A percentile compares a stretch with the other conserved stretches of the same genome.
phyloP scores from a whole-genome alignment of 2,113 vertebrate genomes.

The Chinchilla lanigera region DNA sequence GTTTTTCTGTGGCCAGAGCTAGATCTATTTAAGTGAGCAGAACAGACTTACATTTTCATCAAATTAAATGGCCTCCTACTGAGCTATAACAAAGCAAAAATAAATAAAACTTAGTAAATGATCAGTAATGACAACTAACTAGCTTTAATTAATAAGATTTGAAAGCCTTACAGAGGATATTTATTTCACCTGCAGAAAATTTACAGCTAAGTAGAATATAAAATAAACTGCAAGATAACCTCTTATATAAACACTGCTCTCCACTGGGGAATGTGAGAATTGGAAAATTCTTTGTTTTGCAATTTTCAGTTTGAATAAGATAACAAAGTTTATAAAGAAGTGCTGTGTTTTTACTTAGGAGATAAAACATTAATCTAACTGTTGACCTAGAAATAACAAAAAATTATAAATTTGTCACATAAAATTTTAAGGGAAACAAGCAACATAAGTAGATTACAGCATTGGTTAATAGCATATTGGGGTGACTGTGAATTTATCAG shows the following conservation, averaged over 20 bases:
- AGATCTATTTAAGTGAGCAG: background rate
- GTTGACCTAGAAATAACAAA: constrained; percentile 75
- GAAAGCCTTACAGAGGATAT: constrained; percentile 58
- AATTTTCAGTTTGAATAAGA: constrained; percentile 68
- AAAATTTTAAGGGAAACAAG: constrained; percentile 62
- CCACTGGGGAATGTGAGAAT: constrained; percentile 13
- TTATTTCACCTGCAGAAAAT: constrained; percentile 51
- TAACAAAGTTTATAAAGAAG: constrained; percentile 76
- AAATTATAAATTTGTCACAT: constrained; percentile 77
- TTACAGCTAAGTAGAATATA: constrained; percentile 14
- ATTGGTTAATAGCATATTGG: background rate
- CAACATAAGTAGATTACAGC: background rate
- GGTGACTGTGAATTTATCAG: background rate
- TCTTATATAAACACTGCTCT: constrained; percentile 52
- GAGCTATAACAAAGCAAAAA: constrained; percentile 68
- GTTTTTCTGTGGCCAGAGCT: constrained; percentile 29
- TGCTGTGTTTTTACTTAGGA: constrained; percentile 62
- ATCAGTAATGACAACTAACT: constrained; percentile 66
- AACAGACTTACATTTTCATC: constrained; percentile 5
- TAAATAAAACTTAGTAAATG: constrained; percentile 66
- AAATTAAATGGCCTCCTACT: constrained; percentile 45
- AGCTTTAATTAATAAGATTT: constrained; percentile 66
- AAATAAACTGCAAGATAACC: constrained; percentile 41
- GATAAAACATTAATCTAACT: constrained; percentile 78
- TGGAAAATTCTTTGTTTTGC: constrained; percentile 68